Conservation (phyloP, 2,888 invertebrate species). For the Cacoxenus indagator region DNA sequence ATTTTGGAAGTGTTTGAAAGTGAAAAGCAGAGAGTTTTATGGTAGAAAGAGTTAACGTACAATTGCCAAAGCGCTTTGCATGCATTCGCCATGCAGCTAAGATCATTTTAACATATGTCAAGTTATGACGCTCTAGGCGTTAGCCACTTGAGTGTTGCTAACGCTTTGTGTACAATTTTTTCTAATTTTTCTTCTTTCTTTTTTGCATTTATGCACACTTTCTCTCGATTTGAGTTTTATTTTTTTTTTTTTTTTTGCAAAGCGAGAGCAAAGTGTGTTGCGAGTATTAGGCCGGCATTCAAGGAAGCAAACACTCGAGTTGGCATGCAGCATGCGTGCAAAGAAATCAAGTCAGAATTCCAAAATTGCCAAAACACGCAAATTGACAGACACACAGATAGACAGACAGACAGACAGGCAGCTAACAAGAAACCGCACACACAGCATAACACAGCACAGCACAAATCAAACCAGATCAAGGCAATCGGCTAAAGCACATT, state of each 20-base stretch:
- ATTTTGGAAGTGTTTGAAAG: background rate
- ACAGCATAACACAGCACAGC: slow-evolving; percentile 54
- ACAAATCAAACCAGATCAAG: too few species aligned
- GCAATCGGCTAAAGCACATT: slow-evolving; percentile 37
- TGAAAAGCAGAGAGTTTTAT: background rate
- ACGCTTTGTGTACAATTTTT: background rate
- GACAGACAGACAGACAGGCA: background rate
- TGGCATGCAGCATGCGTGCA: background rate
- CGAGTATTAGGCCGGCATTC: background rate
- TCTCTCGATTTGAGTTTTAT: background rate
- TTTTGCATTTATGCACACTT: background rate
- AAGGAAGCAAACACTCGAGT: background rate
- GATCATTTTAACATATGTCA: background rate
- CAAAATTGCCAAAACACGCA: slow-evolving; percentile 6
- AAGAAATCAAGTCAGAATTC: background rate
- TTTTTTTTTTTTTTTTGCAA: background rate
- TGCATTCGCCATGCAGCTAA: background rate
- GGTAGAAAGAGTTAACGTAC: background rate
- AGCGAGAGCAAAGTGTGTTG: background rate
- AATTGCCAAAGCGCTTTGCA: background rate
- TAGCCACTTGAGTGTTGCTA: background rate
- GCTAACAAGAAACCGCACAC: background rate
- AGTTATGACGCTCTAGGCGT: background rate
- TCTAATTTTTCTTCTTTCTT: background rate
- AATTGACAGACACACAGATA: slow-evolving; percentile 7